Evolutionary conservation across 92 coral and sea anemone genomes (phyloP), one percentile per base, ranked within the genome.

Genomic region (Siderastrea siderea): DNA sequence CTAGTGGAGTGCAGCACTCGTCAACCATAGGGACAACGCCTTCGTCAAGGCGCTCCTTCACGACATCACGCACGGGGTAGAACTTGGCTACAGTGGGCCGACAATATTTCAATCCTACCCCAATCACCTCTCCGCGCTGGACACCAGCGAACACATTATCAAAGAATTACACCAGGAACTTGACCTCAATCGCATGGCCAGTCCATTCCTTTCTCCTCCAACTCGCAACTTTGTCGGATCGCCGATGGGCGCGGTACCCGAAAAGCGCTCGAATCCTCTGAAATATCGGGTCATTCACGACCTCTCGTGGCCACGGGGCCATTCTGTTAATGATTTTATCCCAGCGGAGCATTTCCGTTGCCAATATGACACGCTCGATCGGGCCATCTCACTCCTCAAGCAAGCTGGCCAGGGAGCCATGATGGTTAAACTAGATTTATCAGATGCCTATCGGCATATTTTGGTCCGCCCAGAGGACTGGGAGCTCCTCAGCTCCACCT

Each of bases 291-390:
- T 87, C 16, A 79, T 87, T 4, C 4, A 79, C 73, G 54, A 79
- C 49, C 47, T 87, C 11, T 79, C 90, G 1, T 86, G 90, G 85
- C 85, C 85, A 17, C 61, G 46, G 57, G 86, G 90, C 47, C 75
- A 68, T 3, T 57, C 79, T 1, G 48, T 86, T 47, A 78, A 86
- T 79, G 85, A 86, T n/a, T 52, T 8, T 7, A 86, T 78, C 38
- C 71, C 84, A 0, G 53, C 16, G 14, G 90, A n/a, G n/a, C 2
- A 8, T 6, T 86, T 48, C 60, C 1, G 83, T 16, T 86, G 90
- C 60, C 11, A 4, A 1, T 86, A 77, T 54, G 78, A 77, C 52
- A 52, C 67, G 2, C 84, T 86, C 11, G n/a, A n/a, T n/a, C n/a
- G n/a, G n/a, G n/a, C n/a, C n/a, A n/a, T n/a, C n/a, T n/a, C n/a